A percentile compares a stretch with the other conserved stretches of the same genome.
phyloP scores from a whole-genome alignment of 2,797 vertebrate genomes.

The Furcifer pardalis region DNA sequence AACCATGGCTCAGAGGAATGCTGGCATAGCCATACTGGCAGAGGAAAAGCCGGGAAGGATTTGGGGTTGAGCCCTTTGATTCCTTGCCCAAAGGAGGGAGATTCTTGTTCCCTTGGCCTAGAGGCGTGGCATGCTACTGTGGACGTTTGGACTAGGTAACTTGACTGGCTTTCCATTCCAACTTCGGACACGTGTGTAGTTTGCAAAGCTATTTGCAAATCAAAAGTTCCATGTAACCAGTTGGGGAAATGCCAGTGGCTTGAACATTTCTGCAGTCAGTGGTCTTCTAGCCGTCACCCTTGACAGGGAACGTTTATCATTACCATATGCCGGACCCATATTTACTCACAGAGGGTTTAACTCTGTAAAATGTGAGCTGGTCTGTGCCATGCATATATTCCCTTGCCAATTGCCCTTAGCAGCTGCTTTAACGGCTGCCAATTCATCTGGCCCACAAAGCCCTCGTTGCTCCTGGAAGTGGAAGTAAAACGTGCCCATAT shows the following conservation, averaged over 20 bases:
- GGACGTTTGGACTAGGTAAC: background rate
- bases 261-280: background rate
- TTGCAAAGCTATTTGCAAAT: background rate
- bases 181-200: background rate
- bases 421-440: too few species aligned
- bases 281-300: background rate
- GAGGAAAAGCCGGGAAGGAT: background rate
- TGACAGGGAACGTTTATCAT: background rate
- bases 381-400: background rate
- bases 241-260: background rate
- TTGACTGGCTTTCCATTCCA: background rate
- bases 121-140: too few species aligned
- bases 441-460: too few species aligned
- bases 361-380: background rate
- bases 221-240: background rate
- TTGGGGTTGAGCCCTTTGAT: background rate
- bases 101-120: too few species aligned
- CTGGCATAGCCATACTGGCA: background rate
- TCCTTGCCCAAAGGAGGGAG: background rate
- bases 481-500: too few species aligned
- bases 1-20: background rate
- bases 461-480: too few species aligned
- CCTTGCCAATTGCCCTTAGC: background rate
- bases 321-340: background rate
- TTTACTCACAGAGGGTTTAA: background rate